phyloP scores from a whole-genome alignment of 2,888 invertebrate genomes.

The Spicauda simplicius region DNA sequence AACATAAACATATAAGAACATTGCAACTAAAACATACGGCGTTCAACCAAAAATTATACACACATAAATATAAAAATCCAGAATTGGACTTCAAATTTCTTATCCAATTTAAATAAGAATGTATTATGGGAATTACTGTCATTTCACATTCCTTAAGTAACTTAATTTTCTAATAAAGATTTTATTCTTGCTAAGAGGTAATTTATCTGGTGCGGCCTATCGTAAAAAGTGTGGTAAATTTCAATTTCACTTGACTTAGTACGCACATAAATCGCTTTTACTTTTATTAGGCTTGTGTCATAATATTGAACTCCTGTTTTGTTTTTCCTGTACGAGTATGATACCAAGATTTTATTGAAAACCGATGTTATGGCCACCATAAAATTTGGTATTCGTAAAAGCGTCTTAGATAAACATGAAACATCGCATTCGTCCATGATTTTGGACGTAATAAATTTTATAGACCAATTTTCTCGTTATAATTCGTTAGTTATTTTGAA shows the following conservation, averaged over 20 bases:
- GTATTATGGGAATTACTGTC: no score
- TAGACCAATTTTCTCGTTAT: conserved; percentile 62
- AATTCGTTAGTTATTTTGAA: conserved; percentile 50
- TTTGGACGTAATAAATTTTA: conserved; percentile 65
- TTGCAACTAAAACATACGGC: no score
- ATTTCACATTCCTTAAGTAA: conserved; percentile 1
- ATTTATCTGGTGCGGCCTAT: conserved; percentile 28
- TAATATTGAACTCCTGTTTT: conserved; percentile 61
- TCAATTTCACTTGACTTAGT: conserved; percentile 52
- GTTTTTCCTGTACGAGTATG: conserved; percentile 56
- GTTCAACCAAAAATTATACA: no score
- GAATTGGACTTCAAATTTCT: no score
- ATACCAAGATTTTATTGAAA: conserved; percentile 67
- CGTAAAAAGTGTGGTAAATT: conserved; percentile 44
- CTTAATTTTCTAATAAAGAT: conserved; percentile 15
- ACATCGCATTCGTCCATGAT: conserved; percentile 53
- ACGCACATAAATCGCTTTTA: conserved; percentile 56
- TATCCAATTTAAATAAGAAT: no score
- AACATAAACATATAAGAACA: no score
- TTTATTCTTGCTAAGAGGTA: conserved; percentile 18
- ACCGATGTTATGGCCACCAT: conserved; percentile 66
- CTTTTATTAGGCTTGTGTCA: conserved; percentile 57
- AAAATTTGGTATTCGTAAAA: conserved; percentile 61
- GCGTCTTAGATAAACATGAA: conserved; percentile 59
- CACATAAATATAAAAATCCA: no score